Conservation (phyloP, 2,888 invertebrate genomes). For the Villa cingulata region DNA sequence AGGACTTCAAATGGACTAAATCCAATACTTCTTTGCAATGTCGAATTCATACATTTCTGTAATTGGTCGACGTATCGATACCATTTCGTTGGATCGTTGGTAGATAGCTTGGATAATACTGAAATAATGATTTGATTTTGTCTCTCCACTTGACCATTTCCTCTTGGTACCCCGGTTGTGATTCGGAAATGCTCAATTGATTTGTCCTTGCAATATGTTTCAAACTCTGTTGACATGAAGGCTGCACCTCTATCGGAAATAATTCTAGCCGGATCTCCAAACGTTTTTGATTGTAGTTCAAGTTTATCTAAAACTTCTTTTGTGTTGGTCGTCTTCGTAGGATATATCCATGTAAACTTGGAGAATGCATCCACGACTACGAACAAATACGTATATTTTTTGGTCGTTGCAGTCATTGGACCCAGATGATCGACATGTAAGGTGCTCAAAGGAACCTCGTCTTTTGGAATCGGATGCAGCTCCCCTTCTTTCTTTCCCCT, state of each 20-base stretch:
- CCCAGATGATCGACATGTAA: conserved; percentile 27
- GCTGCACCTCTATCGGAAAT: no score
- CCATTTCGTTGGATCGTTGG: conserved; percentile 12
- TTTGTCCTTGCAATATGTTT: no score
- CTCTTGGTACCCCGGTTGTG: no score
- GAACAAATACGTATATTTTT: background rate
- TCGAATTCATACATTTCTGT: conserved; percentile 8
- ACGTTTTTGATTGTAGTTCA: no score
- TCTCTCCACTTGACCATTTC: conserved; percentile 10
- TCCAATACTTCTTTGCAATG: conserved; percentile 7
- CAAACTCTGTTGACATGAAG: no score
- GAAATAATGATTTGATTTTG: conserved; percentile 5
- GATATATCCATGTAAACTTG: no score
- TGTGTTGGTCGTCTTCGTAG: no score
- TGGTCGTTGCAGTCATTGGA: conserved; percentile 14
- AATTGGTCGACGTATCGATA: conserved; percentile 6
- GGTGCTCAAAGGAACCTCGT: conserved; percentile 17
- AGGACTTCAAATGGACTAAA: conserved; percentile 12
- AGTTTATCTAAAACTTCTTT: no score
- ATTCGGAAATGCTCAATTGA: no score
- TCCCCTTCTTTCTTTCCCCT: conserved; percentile 18
- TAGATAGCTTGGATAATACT: conserved; percentile 10
- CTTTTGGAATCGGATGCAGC: conserved; percentile 22
- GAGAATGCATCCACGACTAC: no score
- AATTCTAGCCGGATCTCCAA: no score